phyloP scores from a whole-genome alignment of 37 sponge, comb jelly and placozoan species.

The Cladorhizidae sp. region DNA sequence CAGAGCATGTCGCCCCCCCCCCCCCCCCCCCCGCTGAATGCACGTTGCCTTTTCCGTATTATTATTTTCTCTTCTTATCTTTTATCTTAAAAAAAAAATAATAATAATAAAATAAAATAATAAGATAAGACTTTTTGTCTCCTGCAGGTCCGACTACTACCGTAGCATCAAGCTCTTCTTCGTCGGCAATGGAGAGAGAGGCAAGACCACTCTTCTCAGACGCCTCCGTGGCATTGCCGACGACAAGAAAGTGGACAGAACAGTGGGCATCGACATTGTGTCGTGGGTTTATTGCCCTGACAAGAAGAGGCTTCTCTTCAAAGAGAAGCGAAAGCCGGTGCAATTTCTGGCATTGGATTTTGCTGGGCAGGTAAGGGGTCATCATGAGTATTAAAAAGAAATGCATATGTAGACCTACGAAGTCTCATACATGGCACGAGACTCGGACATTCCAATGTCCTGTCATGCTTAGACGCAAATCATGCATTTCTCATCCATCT shows the following conservation, averaged over 20 bases:
- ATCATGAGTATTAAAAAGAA: too few species aligned
- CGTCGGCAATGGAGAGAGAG: conserved; percentile 78
- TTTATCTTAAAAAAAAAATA: too few species aligned
- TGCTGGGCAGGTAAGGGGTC: conserved; percentile 78
- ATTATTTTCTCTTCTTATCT: too few species aligned
- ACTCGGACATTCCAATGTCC: too few species aligned
- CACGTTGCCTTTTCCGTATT: too few species aligned
- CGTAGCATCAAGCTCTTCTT: conserved; percentile 92
- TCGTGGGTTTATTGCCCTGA: conserved; percentile 58
- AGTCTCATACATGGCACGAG: too few species aligned
- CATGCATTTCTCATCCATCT: too few species aligned
- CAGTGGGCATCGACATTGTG: conserved; percentile 82
- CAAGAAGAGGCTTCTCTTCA: neutral
- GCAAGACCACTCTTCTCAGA: conserved; percentile 91
- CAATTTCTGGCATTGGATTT: conserved; percentile 93
- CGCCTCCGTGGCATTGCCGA: conserved; percentile 34
- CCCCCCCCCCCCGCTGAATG: too few species aligned
- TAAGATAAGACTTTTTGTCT: neutral
- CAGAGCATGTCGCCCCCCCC: too few species aligned
- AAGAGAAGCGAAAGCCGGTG: conserved; percentile 24
- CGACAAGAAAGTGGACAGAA: conserved; percentile 34
- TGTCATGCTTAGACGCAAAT: too few species aligned
- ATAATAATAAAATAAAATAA: too few species aligned
- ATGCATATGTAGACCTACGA: too few species aligned
- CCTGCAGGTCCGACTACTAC: conserved; percentile 54